Evolutionary conservation across 2,888 invertebrate genomes (phyloP).

Genomic region (Brassicogethes aeneus): DNA sequence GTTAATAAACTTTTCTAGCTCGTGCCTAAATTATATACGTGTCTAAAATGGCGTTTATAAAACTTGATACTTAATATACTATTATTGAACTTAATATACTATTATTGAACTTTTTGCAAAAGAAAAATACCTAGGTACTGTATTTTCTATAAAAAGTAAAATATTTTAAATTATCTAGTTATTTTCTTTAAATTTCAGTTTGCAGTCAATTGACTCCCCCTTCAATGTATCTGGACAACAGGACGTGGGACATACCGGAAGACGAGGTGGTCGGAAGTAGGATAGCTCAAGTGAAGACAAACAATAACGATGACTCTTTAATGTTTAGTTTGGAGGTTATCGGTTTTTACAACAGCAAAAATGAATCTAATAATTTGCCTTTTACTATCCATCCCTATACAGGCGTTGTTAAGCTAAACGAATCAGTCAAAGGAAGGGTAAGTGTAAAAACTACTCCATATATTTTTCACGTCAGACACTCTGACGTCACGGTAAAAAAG

Average conservation of each 20-base stretch:
- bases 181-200: no score
- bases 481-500: not conserved
- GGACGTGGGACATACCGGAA: conserved; percentile 69
- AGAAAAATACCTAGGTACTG: no score
- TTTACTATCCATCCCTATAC: conserved; percentile 67
- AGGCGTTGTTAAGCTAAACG: conserved; percentile 71
- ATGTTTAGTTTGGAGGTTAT: conserved; percentile 60
- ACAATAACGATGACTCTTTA: conserved; percentile 55
- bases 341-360: conserved; percentile 19
- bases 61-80: no score
- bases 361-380: conserved; percentile 49
- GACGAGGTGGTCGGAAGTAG: conserved; percentile 62
- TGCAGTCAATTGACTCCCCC: no score
- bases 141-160: no score
- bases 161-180: no score
- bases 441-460: conserved; percentile 28
- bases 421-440: conserved; percentile 68
- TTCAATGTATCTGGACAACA: conserved; percentile 53
- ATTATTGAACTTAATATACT: no score
- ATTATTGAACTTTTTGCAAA: no score
- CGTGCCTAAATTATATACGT: no score
- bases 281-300: conserved; percentile 61
- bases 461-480: conserved; percentile 3
- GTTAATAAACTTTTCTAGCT: no score
- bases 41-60: no score